phyloP scores from a whole-genome alignment of 2,113 vertebrate species.

The Daboia siamensis region DNA sequence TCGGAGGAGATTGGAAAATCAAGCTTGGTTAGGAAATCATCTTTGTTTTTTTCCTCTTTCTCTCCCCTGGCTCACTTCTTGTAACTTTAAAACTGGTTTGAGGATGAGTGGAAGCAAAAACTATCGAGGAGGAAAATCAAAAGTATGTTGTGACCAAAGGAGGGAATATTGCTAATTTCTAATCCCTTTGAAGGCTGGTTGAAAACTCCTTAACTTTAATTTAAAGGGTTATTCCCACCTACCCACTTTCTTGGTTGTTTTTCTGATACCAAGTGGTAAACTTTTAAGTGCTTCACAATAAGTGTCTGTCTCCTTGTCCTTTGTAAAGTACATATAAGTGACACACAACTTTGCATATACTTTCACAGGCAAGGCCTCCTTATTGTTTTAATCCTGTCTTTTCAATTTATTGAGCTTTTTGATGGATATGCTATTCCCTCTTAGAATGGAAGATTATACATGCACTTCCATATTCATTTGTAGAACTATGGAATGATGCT shows the following conservation, averaged over 20 bases:
- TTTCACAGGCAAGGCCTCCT: not conserved
- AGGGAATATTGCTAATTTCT: not conserved
- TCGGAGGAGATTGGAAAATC: constrained; percentile 30
- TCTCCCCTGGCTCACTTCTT: not conserved
- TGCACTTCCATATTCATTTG: not conserved
- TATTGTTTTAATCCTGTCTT: not conserved
- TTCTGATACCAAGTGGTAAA: not conserved
- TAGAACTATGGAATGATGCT: not conserved
- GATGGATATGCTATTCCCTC: not conserved
- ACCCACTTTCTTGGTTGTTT: no score
- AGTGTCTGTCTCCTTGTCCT: not conserved
- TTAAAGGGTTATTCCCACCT: not conserved
- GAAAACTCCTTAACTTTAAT: not conserved
- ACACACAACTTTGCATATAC: not conserved
- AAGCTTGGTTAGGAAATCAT: constrained; percentile 2
- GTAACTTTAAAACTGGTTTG: not conserved
- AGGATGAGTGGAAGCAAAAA: not conserved
- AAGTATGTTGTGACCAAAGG: not conserved
- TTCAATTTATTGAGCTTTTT: not conserved
- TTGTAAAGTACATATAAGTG: not conserved
- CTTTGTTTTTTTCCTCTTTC: no score
- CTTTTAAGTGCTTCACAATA: not conserved
- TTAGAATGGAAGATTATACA: not conserved
- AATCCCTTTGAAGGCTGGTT: not conserved
- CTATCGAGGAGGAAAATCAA: not conserved